These are phyloP conservation scores for Sebastes oblongus DNA, from an alignment of 2,797 vertebrate genomes.

Conservation along the genomic window DNA sequence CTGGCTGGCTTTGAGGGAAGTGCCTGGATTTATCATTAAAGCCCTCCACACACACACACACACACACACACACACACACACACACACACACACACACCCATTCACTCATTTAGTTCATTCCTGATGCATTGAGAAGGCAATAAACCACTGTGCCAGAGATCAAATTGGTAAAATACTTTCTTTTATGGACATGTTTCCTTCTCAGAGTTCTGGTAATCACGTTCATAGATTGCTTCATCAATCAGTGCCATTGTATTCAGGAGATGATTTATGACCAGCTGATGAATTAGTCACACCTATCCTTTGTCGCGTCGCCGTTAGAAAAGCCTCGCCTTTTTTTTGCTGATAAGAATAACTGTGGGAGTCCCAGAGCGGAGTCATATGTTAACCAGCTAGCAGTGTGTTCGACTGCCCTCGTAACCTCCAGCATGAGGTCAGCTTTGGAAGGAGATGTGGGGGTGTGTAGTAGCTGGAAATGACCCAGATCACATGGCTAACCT, in stretches of 20 bases:
- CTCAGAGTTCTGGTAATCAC: neutral
- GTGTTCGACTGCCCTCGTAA: constrained; percentile 14
- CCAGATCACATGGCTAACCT: constrained; percentile 9
- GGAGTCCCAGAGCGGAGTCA: constrained; percentile 24
- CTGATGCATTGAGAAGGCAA: neutral
- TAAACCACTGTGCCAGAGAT: neutral
- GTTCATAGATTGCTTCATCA: neutral
- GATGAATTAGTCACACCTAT: neutral
- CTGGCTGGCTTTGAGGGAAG: constrained; percentile 26
- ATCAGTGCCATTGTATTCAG: neutral
- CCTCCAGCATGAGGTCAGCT: constrained; percentile 39
- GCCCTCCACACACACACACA: neutral
- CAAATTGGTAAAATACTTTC: neutral
- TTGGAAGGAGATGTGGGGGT: neutral
- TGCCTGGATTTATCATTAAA: constrained; percentile 49
- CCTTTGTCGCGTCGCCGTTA: constrained; percentile 9
- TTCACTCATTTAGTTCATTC: neutral
- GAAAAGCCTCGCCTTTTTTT: neutral
- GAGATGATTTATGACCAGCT: neutral
- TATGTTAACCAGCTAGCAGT: neutral
- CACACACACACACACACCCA: neutral
- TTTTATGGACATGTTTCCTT: neutral
- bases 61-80: too few relatives aligned
- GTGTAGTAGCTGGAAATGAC: constrained; percentile 5
- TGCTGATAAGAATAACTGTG: constrained; percentile 14